Evolutionary conservation across 2,888 invertebrate species (phyloP), one percentile per base, ranked within the genome.

Genomic region (Lamellibrachia columna): DNA sequence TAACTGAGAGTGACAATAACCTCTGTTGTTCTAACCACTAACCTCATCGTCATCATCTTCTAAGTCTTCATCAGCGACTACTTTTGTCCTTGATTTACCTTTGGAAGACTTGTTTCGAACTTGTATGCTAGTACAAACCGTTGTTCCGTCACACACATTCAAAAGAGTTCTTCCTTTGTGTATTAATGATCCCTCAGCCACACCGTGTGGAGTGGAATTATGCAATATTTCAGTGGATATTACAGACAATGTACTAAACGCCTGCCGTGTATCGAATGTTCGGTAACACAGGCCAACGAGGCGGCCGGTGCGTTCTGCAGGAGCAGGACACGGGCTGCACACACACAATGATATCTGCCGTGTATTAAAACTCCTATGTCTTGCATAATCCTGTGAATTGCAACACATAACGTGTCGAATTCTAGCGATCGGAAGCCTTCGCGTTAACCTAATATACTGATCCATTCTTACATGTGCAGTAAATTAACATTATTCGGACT

Each of bases 21-120:
- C 40, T 40, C 40, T 40, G 40, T 40, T 40, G 40, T 40, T 40
- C 40, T 40, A 40, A 22, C 15, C 75, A 75, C 75, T 75, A 75
- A 75, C 75, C 75, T 75, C 75, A n/a, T 75, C 75, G 75, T 75
- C 75, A 75, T 75, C 75, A 75, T 75, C 75, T n/a, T 75, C 40
- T 40, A 40, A 40, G 40, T 40, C 75, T 75, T 75, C 75, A 15
- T 15, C 75, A 22, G 22, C 22, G 4, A 75, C 75, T 75, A n/a
- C 22, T 75, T 75, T 75, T 75, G 75, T 75, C 22, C n/a, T 75
- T 75, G 75, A 75, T 75, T 75, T 75, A 15, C 75, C 75, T 75
- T 75, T 75, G 22, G 15, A 15, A 75, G 75, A 75, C 75, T 75
- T 75, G 15, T 75, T 75, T n/a, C 75, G 75, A 75, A 75, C 75